Evolutionary conservation across 2,113 vertebrate genomes (phyloP).

Genomic region (Dendrocopos noguchii): DNA sequence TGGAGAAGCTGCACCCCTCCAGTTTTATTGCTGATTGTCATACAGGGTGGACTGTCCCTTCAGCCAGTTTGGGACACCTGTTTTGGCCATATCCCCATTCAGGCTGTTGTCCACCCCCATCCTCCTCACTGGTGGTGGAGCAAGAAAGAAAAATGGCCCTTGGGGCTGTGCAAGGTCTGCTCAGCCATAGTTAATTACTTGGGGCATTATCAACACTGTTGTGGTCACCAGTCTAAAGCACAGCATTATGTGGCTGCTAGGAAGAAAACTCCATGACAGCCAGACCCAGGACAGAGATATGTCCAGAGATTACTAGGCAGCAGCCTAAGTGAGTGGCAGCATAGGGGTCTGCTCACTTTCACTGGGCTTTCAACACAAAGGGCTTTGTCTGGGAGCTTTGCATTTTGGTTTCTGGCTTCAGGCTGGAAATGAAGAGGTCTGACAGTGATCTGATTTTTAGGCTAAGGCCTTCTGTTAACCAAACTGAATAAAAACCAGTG

Average conservation of each 20-base stretch:
- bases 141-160: not conserved
- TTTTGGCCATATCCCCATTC: rapidly evolving
- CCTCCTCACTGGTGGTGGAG: not conserved
- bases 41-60: not conserved
- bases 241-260: not conserved
- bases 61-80: rapidly evolving
- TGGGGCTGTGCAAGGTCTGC: not conserved
- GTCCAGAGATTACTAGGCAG: not conserved
- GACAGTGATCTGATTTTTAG: not conserved
- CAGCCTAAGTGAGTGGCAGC: not conserved
- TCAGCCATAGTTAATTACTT: not conserved
- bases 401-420: not conserved
- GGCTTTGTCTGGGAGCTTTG: not conserved
- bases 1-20: not conserved
- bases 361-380: not conserved
- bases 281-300: not conserved
- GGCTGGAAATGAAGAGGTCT: not conserved
- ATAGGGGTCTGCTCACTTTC: not conserved
- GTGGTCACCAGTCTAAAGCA: not conserved
- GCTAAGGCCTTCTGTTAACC: not conserved
- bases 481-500: not conserved
- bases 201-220: not conserved
- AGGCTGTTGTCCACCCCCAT: not conserved
- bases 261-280: not conserved
- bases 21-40: not conserved